Base-by-base conservation (phyloP, 2,113 vertebrate species). In the Gila orcuttii region DNA sequence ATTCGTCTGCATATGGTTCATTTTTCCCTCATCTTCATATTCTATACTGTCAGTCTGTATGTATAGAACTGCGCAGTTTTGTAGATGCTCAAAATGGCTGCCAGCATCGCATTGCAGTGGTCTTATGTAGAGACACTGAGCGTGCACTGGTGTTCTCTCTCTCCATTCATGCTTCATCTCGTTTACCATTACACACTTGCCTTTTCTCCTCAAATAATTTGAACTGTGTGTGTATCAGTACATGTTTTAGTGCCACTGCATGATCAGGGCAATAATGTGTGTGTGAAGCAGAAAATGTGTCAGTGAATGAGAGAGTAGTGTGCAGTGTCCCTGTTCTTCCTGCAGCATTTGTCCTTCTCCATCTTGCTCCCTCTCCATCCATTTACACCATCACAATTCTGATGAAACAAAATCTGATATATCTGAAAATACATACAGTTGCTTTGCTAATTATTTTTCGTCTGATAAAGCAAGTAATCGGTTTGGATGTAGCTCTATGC, bases 251-350 rank as follows among this genome's bases (percentile, higher is more conserved):
- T 31, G 23, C 42, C 45, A 28, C 25, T 47, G n/a, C n/a, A 52
- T 52, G 47, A 77, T 52, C 74, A 21, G 75, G 28, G 11, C 25
- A 33, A 31, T 55, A 2, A 19, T 78, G 8, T 69, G 45, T 45
- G 60, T 69, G 62, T 82, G 42, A 23, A 69, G 62, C 17, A 28
- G 21, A 59, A 83, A 83, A 60, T 83, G 73, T 80, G 80, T 83
- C 80, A 83, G 45, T 47, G n/a, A n/a, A 69, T 31, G 47, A 69
- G 78, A 77, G 39, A 33, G 39, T 25, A 50, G 45, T 55, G 47
- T 82, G 28, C 52, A 12, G 77, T 64, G 74, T 57, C 10, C 50
- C 59, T 42, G 71, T 13, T 50, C 4, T 71, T 77, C 82, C 31
- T 28, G 2, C 59, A 31, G 1, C 85, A 39, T 36, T 13, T 36